Evolutionary conservation across 2,888 invertebrate genomes (phyloP).

Genomic region (Podotricha telesiphe): DNA sequence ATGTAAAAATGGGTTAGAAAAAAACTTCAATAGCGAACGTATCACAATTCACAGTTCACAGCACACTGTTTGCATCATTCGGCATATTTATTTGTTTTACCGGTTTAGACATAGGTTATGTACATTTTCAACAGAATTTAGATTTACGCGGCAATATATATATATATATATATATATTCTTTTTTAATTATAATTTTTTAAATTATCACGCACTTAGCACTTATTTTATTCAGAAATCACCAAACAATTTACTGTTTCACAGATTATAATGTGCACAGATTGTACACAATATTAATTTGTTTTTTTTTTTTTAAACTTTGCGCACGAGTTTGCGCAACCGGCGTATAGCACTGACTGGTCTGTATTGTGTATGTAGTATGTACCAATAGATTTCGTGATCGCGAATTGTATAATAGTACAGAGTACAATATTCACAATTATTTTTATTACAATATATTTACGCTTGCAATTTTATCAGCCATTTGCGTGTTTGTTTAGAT

Average conservation of each 20-base stretch:
- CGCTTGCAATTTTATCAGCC: neutral
- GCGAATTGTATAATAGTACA: slow-evolving; percentile 18
- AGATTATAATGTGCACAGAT: slow-evolving; percentile 8
- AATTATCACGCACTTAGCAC: neutral
- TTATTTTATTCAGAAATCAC: neutral
- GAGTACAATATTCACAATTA: neutral
- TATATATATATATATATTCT: too few relatives aligned
- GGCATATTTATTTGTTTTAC: slow-evolving; percentile 32
- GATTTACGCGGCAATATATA: neutral
- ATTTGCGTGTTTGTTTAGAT: neutral
- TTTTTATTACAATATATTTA: neutral
- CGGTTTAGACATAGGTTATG: slow-evolving; percentile 23
- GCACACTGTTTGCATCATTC: slow-evolving; percentile 23
- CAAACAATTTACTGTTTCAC: neutral
- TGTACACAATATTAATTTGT: neutral
- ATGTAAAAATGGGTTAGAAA: slow-evolving; percentile 5
- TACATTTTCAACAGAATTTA: neutral
- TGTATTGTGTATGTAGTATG: slow-evolving; percentile 1
- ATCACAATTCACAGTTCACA: slow-evolving; percentile 3
- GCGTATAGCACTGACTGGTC: slow-evolving; percentile 18
- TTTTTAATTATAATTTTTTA: too few relatives aligned
- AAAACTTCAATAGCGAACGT: neutral
- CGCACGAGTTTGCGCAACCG: slow-evolving; percentile 20
- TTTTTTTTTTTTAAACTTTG: neutral
- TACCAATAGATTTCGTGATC: slow-evolving; percentile 22